Conservation (phyloP, 1,140 invertebrate species). For the Lordiphosa stackelbergi region DNA sequence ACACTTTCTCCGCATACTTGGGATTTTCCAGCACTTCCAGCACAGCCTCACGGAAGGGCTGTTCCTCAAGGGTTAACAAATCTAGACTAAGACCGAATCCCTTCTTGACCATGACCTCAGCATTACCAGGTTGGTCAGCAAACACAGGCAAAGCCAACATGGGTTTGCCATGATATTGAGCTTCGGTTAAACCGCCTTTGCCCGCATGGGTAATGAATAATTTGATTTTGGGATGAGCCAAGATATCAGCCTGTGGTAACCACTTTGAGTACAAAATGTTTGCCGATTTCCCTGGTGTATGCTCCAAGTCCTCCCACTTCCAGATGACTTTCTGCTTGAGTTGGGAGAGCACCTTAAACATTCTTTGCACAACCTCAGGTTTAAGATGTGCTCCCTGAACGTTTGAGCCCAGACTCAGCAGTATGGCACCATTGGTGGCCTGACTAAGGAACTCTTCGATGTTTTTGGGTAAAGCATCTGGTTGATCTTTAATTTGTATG, state of each 20-base stretch:
- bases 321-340: conserved; percentile 79
- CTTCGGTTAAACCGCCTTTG: conserved; percentile 82
- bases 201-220: conserved; percentile 85
- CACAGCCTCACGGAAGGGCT: conserved; percentile 41
- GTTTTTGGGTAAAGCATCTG: conserved; percentile 2
- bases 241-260: conserved; percentile 84
- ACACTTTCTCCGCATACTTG: conserved; percentile 24
- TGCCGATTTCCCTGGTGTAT: conserved; percentile 78
- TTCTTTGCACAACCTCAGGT: conserved; percentile 58
- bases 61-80: conserved; percentile 63
- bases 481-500: conserved; percentile 17
- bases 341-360: conserved; percentile 77
- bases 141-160: conserved; percentile 83
- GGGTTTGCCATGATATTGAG: conserved; percentile 83
- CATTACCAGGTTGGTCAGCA: conserved; percentile 80
- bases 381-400: conserved; percentile 74
- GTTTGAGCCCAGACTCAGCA: conserved; percentile 80
- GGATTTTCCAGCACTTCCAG: conserved; percentile 39
- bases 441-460: conserved; percentile 76
- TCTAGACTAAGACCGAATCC: conserved; percentile 77
- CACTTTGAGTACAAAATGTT: conserved; percentile 83
- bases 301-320: conserved; percentile 80
- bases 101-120: conserved; percentile 73
- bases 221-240: conserved; percentile 82
- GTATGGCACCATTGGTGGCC: conserved; percentile 78